Conservation (phyloP, 2,888 invertebrate genomes). For the Ophioninae sp. region DNA sequence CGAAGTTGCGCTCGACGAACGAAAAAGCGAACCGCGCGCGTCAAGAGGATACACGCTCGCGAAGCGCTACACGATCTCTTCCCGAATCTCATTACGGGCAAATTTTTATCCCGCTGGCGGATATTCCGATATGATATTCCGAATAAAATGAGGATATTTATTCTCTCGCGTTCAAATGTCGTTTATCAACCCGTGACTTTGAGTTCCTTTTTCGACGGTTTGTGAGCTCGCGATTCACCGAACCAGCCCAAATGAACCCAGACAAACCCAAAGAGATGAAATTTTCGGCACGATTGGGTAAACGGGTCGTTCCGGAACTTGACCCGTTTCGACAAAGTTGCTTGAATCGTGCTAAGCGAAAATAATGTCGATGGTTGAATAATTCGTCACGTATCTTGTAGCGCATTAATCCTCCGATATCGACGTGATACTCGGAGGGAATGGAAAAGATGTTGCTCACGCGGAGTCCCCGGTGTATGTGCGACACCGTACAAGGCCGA, state of each 20-base stretch:
- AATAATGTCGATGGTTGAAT: neutral
- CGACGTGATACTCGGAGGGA: slow-evolving; percentile 2
- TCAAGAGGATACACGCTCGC: slow-evolving; percentile 1
- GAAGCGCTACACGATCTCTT: neutral
- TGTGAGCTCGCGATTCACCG: too few relatives aligned
- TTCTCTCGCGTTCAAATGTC: neutral
- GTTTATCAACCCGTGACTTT: neutral
- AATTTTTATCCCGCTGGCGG: neutral
- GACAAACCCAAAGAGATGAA: too few relatives aligned
- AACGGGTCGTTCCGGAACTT: too few relatives aligned
- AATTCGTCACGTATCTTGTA: neutral
- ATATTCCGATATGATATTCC: neutral
- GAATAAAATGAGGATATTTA: too few relatives aligned
- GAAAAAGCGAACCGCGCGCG: slow-evolving; percentile 37
- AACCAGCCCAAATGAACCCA: too few relatives aligned
- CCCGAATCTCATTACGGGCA: slow-evolving; percentile 1
- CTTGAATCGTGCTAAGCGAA: neutral
- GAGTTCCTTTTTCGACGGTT: too few relatives aligned
- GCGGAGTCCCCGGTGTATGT: neutral
- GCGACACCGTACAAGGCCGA: slow-evolving; percentile 8
- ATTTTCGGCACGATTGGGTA: too few relatives aligned
- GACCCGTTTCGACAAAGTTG: too few relatives aligned
- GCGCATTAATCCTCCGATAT: neutral
- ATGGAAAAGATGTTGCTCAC: slow-evolving; percentile 16
- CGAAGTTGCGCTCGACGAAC: slow-evolving; percentile 19